Evolutionary conservation across 1,140 invertebrate species (phyloP).

Genomic region (Dysdera silvatica): DNA sequence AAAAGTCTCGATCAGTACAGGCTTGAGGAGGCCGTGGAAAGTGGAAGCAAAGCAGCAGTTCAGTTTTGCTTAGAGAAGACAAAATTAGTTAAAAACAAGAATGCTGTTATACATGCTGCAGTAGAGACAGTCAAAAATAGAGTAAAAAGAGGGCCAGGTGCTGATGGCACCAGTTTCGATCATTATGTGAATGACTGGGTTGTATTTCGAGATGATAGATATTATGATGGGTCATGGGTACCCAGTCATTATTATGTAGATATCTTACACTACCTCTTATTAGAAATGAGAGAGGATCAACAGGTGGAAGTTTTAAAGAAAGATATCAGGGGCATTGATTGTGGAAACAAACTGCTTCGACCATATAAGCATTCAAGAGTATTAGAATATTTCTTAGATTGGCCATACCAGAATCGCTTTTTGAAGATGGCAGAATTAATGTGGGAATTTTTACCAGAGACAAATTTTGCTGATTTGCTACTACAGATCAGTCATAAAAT

Average conservation of each 20-base stretch:
- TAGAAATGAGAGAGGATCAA: slow-evolving; percentile 3
- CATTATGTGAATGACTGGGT: background rate
- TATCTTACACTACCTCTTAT: slow-evolving; percentile 5
- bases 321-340: background rate
- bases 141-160: no score
- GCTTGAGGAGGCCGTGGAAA: slow-evolving; percentile 13
- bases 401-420: slow-evolving; percentile 19
- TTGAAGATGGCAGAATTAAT: slow-evolving; percentile 6
- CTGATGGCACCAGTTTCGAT: background rate
- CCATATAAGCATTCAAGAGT: slow-evolving; percentile 2
- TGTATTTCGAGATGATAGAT: slow-evolving; percentile 17
- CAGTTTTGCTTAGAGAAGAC: slow-evolving; percentile 22
- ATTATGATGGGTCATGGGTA: slow-evolving; percentile 18
- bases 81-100: slow-evolving; percentile 1
- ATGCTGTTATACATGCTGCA: slow-evolving; percentile 6
- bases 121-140: background rate
- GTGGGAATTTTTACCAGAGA: slow-evolving; percentile 17
- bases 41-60: slow-evolving; percentile 18
- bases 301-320: slow-evolving; percentile 3
- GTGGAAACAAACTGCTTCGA: background rate
- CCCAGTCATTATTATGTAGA: slow-evolving; percentile 17
- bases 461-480: slow-evolving; percentile 9
- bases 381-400: slow-evolving; percentile 19
- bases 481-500: slow-evolving; percentile 5
- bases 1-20: slow-evolving; percentile 7